A percentile compares a stretch with the other conserved stretches of the same genome.
Evolutionary conservation across 1,140 invertebrate genomes (phyloP).

Genomic region (Eupristina koningsbergeri): DNA sequence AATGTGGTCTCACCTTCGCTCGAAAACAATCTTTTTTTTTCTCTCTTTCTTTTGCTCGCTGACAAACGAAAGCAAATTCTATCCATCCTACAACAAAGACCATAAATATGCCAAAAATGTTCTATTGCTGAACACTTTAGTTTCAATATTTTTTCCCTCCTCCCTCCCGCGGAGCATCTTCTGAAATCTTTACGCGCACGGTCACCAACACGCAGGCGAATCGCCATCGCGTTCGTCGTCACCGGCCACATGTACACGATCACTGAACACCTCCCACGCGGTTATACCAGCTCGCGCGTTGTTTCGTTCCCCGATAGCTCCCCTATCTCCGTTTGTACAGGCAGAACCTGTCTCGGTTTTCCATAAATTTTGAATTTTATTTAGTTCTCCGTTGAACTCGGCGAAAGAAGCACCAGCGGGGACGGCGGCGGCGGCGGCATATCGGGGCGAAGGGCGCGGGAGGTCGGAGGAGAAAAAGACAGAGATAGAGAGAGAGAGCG

Average conservation of each 20-base stretch:
- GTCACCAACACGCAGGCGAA: slow-evolving; percentile 4
- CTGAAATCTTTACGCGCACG: not conserved
- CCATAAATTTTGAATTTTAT: slow-evolving; percentile 71
- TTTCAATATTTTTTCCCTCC: slow-evolving; percentile 4
- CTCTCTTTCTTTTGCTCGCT: too few species aligned
- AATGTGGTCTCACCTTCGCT: not conserved
- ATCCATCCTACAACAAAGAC: slow-evolving; percentile 31
- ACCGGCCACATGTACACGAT: not conserved
- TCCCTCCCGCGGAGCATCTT: not conserved
- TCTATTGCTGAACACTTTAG: slow-evolving; percentile 42
- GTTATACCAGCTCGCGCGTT: slow-evolving; percentile 13
- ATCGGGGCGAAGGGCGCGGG: not conserved
- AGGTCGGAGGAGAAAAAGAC: too few species aligned
- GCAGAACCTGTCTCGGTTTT: slow-evolving; percentile 58
- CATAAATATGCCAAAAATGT: slow-evolving; percentile 51
- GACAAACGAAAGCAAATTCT: slow-evolving; percentile 21
- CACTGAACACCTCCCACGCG: slow-evolving; percentile 39
- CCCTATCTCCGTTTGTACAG: slow-evolving; percentile 34
- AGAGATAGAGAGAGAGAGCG: too few species aligned
- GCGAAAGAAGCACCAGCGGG: slow-evolving; percentile 13
- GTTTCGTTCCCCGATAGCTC: slow-evolving; percentile 43
- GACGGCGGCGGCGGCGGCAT: not conserved
- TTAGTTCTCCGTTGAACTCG: slow-evolving; percentile 54
- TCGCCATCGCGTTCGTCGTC: slow-evolving; percentile 2
- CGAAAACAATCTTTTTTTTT: not conserved